Conservation (phyloP, 2,888 invertebrate genomes). For the Campopleginae sp. region DNA sequence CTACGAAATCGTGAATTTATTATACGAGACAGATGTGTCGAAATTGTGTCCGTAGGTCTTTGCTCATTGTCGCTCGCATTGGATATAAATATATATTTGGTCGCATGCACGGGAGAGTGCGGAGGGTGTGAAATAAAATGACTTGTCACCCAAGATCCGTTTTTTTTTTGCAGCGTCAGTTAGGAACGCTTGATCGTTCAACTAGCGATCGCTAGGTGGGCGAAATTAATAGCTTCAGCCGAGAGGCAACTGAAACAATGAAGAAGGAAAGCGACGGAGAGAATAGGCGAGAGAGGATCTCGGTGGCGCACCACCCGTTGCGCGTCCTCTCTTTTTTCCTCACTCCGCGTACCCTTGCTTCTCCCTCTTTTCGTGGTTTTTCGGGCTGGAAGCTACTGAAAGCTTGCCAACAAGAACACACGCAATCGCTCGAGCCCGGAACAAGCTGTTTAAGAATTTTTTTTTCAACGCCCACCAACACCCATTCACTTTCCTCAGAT, state of each 20-base stretch:
- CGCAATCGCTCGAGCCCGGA: slow-evolving; percentile 48
- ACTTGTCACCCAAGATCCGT: slow-evolving; percentile 60
- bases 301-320: slow-evolving; percentile 36
- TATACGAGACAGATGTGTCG: background rate
- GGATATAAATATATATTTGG: background rate
- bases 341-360: slow-evolving; percentile 41
- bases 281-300: slow-evolving; percentile 23
- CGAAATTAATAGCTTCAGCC: slow-evolving; percentile 65
- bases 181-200: slow-evolving; percentile 69
- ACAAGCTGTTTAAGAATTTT: slow-evolving; percentile 38
- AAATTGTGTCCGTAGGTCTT: background rate
- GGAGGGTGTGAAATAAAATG: slow-evolving; percentile 47
- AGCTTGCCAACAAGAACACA: slow-evolving; percentile 57
- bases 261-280: slow-evolving; percentile 14
- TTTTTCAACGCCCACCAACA: slow-evolving; percentile 49
- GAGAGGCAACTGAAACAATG: slow-evolving; percentile 11
- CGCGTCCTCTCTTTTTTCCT: slow-evolving; percentile 56
- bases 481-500: slow-evolving; percentile 58
- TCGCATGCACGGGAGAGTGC: background rate
- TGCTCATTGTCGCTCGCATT: background rate
- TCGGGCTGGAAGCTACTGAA: slow-evolving; percentile 42
- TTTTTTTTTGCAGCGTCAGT: slow-evolving; percentile 68
- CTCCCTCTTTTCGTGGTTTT: slow-evolving; percentile 60
- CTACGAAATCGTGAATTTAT: background rate
- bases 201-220: slow-evolving; percentile 65